A percentile compares a stretch with the other conserved stretches of the same genome.
These are phyloP conservation scores for Discoglossus pictus DNA, from an alignment of 2,797 vertebrate genomes.

Conservation along the genomic window DNA sequence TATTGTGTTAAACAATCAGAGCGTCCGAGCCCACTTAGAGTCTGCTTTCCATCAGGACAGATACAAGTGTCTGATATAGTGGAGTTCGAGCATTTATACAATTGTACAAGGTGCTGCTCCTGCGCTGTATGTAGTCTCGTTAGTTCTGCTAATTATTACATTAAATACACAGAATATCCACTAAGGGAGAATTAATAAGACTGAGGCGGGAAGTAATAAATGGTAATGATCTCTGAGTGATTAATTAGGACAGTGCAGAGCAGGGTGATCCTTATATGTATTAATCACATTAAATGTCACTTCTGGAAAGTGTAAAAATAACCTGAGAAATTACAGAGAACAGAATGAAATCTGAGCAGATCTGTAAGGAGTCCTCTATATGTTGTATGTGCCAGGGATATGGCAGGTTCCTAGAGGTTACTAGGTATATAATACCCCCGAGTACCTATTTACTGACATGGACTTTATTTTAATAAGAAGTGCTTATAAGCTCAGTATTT, in stretches of 20 bases:
- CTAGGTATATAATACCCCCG: too few species aligned
- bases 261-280: conserved; percentile 8
- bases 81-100: too few species aligned
- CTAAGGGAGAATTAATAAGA: conserved; percentile 11
- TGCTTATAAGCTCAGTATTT: too few species aligned
- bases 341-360: too few species aligned
- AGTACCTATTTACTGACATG: too few species aligned
- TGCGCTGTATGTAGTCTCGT: background rate
- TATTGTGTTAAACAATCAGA: conserved; percentile 11
- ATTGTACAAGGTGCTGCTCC: too few species aligned
- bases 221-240: conserved; percentile 9
- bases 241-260: conserved; percentile 19
- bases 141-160: conserved; percentile 11
- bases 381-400: too few species aligned
- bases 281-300: conserved; percentile 17
- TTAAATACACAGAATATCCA: conserved; percentile 4
- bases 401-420: too few species aligned
- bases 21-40: conserved; percentile 9
- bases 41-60: conserved; percentile 38
- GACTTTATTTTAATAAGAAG: too few species aligned
- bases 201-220: conserved; percentile 10
- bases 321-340: too few species aligned
- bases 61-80: too few species aligned
- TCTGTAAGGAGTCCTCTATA: too few species aligned
- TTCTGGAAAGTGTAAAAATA: conserved; percentile 12